Evolutionary conservation across 2,113 vertebrate genomes (phyloP).

Genomic region (Pterocles gutturalis): DNA sequence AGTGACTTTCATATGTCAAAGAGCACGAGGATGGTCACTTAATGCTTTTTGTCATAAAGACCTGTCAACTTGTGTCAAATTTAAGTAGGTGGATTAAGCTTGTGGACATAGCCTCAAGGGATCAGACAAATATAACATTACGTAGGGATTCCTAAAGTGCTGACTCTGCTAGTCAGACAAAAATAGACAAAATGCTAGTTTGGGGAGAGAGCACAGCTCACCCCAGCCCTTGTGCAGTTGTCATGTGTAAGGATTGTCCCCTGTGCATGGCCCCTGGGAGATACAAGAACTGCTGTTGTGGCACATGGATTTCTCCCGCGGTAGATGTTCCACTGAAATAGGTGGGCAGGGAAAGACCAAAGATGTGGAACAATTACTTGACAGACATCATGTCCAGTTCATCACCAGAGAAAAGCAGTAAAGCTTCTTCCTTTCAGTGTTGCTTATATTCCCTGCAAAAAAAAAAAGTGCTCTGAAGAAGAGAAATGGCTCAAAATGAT

Average conservation of each 20-base stretch:
- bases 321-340: neutral
- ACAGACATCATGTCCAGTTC: neutral
- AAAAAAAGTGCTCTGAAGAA: neutral
- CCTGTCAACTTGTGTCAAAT: neutral
- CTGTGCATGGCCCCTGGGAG: rapidly evolving
- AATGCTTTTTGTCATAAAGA: slow-evolving; percentile 34
- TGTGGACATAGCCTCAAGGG: neutral
- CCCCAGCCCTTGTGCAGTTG: neutral
- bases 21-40: neutral
- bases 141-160: slow-evolving; percentile 24
- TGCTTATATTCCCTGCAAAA: neutral
- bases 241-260: rapidly evolving
- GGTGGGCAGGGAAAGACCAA: neutral
- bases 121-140: slow-evolving; percentile 51
- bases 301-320: neutral
- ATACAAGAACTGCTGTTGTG: rapidly evolving
- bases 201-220: neutral
- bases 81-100: slow-evolving; percentile 31
- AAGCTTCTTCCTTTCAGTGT: neutral
- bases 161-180: slow-evolving; percentile 24
- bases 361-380: neutral
- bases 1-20: slow-evolving; percentile 12
- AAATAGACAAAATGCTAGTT: slow-evolving; percentile 52
- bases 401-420: neutral
- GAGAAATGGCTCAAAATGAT: neutral